Percentiles rank a stretch among this genome's conserved stretches.
phyloP scores from a whole-genome alignment of 2,113 vertebrate species.

The Scalopus aquaticus region DNA sequence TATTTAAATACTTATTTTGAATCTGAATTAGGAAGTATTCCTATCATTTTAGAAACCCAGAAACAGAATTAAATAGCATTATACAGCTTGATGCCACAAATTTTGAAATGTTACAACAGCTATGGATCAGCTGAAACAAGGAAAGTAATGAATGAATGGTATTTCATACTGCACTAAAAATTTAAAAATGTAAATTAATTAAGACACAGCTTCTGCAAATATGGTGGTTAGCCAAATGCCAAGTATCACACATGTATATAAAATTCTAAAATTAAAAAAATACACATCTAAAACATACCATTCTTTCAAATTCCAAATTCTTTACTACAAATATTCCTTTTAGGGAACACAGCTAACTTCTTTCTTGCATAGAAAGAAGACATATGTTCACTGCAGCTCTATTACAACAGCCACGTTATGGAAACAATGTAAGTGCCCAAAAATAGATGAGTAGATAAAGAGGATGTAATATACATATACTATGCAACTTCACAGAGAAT shows the following conservation, averaged over 20 bases:
- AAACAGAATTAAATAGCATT: background rate
- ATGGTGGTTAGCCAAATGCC: background rate
- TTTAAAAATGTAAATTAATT: background rate
- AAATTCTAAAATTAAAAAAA: slow-evolving; percentile 52
- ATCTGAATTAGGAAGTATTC: slow-evolving; percentile 4
- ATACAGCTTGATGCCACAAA: background rate
- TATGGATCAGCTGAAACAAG: background rate
- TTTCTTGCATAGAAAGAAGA: background rate
- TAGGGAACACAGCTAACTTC: background rate
- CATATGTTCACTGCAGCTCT: too few relatives aligned
- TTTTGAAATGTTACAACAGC: background rate
- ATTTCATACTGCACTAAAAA: slow-evolving; percentile 4
- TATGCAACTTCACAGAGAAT: too few relatives aligned
- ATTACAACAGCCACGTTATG: too few relatives aligned
- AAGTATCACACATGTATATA: background rate
- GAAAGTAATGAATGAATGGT: background rate
- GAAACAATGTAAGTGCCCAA: too few relatives aligned
- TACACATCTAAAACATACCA: background rate
- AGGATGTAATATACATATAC: too few relatives aligned
- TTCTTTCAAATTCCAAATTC: slow-evolving; percentile 4
- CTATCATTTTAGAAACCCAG: slow-evolving; percentile 17
- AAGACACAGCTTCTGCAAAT: background rate
- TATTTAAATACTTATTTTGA: slow-evolving; percentile 14
- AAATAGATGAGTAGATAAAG: too few relatives aligned
- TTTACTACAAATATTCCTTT: background rate